Evolutionary conservation across 92 coral and sea anemone species (phyloP).

Genomic region (Zoanthus gigantus): DNA sequence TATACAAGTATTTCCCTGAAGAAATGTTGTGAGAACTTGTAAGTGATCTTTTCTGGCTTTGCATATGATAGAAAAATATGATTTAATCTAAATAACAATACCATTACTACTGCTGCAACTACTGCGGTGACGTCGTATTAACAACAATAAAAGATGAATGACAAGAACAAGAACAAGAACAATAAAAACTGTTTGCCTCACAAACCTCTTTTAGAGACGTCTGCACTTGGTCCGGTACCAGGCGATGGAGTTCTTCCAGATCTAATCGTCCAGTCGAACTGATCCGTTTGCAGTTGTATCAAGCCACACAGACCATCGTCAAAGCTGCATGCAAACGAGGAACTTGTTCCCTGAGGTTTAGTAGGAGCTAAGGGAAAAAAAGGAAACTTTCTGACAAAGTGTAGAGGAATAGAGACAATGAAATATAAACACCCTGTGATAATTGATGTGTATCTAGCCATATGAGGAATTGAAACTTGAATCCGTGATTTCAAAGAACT

Average conservation of each 20-base stretch:
- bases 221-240: conserved; percentile 36
- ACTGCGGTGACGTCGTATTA: not conserved
- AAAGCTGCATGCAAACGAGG: conserved; percentile 36
- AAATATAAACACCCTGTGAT: no score
- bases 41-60: not conserved
- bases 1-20: conserved; percentile 27
- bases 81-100: not conserved
- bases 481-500: no score
- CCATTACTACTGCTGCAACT: not conserved
- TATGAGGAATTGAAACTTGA: no score
- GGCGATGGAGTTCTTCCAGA: conserved; percentile 42
- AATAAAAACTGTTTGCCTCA: no score
- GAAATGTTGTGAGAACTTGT: no score
- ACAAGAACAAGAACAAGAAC: not conserved
- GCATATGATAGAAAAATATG: not conserved
- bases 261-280: conserved; percentile 43
- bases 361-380: conserved; percentile 10
- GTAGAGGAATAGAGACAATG: not conserved
- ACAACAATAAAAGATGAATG: no score
- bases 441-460: no score
- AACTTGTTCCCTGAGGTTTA: not conserved
- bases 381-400: not conserved
- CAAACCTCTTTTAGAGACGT: conserved; percentile 14
- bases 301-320: conserved; percentile 39
- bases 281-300: conserved; percentile 43